A percentile compares a stretch with the other conserved stretches of the same genome.
Conservation (phyloP, 2,888 invertebrate genomes). For the Callosobruchus maculatus region DNA sequence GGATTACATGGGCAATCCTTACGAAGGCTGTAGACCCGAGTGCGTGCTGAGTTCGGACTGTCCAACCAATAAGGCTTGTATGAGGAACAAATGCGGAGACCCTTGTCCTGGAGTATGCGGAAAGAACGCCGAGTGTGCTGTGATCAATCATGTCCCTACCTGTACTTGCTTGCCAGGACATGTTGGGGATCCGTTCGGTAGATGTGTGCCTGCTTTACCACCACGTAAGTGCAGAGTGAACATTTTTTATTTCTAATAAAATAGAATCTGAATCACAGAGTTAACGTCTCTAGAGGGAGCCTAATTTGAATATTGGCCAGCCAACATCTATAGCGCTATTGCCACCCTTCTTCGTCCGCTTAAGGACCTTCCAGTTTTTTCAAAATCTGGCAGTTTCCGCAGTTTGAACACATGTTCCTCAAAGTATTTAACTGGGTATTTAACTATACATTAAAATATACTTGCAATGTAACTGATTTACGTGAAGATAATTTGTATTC, state of each 20-base stretch:
- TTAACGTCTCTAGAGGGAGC: too few relatives aligned
- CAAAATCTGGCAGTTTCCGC: too few relatives aligned
- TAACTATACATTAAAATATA: too few relatives aligned
- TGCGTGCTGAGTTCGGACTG: constrained; percentile 85
- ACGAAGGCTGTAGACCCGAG: constrained; percentile 82
- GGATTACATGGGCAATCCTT: constrained; percentile 81
- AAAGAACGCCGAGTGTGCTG: constrained; percentile 75
- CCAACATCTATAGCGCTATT: too few relatives aligned
- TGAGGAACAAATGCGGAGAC: constrained; percentile 78
- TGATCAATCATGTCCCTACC: constrained; percentile 81
- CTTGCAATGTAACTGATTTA: too few relatives aligned
- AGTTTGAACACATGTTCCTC: too few relatives aligned
- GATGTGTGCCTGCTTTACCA: constrained; percentile 47
- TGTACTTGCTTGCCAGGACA: constrained; percentile 73
- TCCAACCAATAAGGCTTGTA: constrained; percentile 75
- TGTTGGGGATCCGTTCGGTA: constrained; percentile 68
- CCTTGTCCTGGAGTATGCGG: constrained; percentile 87
- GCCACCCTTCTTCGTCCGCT: too few relatives aligned
- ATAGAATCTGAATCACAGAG: too few relatives aligned
- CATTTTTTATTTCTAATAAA: neutral
- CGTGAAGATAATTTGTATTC: too few relatives aligned
- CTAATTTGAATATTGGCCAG: too few relatives aligned
- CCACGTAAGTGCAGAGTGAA: constrained; percentile 25
- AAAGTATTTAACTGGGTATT: too few relatives aligned
- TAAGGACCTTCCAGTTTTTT: too few relatives aligned